These are phyloP conservation scores for Cecidostiba fungosa DNA, from an alignment of 2,888 invertebrate genomes.

Conservation along the genomic window DNA sequence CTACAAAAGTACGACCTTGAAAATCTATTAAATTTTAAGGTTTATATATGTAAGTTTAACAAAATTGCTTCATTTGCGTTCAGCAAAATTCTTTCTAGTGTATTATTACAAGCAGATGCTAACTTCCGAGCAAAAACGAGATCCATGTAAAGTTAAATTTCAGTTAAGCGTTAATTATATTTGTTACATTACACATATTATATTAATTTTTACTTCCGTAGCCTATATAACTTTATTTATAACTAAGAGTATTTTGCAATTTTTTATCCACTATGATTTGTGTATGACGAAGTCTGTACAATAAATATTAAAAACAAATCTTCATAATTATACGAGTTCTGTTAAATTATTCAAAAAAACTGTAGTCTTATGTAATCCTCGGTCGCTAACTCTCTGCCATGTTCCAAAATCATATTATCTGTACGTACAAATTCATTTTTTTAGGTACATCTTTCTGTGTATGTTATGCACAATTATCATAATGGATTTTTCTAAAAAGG, in stretches of 20 bases:
- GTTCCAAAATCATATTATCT: too few relatives aligned
- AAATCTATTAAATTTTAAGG: constrained; percentile 43
- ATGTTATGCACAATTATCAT: too few relatives aligned
- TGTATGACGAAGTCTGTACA: constrained; percentile 63
- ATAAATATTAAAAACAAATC: constrained; percentile 56
- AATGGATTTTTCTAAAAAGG: too few relatives aligned
- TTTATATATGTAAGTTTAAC: constrained; percentile 1
- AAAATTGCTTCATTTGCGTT: constrained; percentile 29
- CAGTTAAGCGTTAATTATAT: constrained; percentile 53
- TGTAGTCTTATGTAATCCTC: not conserved
- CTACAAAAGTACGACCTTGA: constrained; percentile 27
- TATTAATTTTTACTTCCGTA: constrained; percentile 49
- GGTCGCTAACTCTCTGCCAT: not conserved
- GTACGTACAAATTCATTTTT: too few relatives aligned
- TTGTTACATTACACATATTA: constrained; percentile 50
- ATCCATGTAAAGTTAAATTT: constrained; percentile 50
- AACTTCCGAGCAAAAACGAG: constrained; percentile 27
- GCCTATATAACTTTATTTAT: constrained; percentile 54
- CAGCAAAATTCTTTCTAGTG: constrained; percentile 6
- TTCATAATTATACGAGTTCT: not conserved
- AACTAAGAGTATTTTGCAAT: constrained; percentile 56
- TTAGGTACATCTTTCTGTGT: too few relatives aligned
- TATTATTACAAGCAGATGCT: not conserved
- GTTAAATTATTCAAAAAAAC: not conserved
- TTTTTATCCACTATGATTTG: constrained; percentile 56